A percentile compares a stretch with the other conserved stretches of the same genome.
These are phyloP conservation scores for Rachycentron canadum DNA, from an alignment of 2,797 vertebrate species.

Conservation along the genomic window DNA sequence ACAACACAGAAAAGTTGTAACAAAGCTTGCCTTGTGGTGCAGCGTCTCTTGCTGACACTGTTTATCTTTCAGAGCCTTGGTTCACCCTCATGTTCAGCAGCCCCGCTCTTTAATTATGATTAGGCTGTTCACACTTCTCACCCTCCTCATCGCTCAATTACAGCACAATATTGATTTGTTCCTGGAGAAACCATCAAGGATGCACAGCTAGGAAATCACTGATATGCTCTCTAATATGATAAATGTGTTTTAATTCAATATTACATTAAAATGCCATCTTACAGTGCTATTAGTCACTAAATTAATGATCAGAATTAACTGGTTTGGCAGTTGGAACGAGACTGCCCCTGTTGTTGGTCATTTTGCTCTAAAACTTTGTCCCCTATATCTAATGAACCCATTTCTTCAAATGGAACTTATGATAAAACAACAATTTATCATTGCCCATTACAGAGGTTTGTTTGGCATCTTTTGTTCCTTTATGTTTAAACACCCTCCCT, in stretches of 20 bases:
- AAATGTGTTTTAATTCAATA: slow-evolving; percentile 87
- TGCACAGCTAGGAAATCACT: slow-evolving; percentile 86
- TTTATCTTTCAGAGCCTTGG: slow-evolving; percentile 77
- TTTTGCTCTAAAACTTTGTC: slow-evolving; percentile 78
- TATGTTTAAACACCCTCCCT: slow-evolving; percentile 57
- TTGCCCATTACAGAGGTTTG: slow-evolving; percentile 64
- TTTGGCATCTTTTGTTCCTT: slow-evolving; percentile 71
- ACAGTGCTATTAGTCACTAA: slow-evolving; percentile 84
- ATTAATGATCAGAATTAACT: slow-evolving; percentile 87
- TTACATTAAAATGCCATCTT: slow-evolving; percentile 87
- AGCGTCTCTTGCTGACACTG: slow-evolving; percentile 66
- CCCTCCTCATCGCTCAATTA: slow-evolving; percentile 90
- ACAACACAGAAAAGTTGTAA: slow-evolving; percentile 67
- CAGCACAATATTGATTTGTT: slow-evolving; percentile 88
- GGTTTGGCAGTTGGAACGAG: slow-evolving; percentile 82
- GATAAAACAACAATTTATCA: slow-evolving; percentile 79
- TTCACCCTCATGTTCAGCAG: slow-evolving; percentile 77
- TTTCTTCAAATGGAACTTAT: slow-evolving; percentile 74
- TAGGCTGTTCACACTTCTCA: slow-evolving; percentile 86
- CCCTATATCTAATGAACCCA: slow-evolving; percentile 74
- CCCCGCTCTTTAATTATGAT: slow-evolving; percentile 87
- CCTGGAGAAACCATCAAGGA: slow-evolving; percentile 88
- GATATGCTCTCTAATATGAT: slow-evolving; percentile 88
- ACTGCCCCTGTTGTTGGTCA: slow-evolving; percentile 78
- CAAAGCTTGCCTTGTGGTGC: slow-evolving; percentile 49